Base-by-base conservation (phyloP, 2,888 invertebrate genomes). In the Leptopilina syphax region DNA sequence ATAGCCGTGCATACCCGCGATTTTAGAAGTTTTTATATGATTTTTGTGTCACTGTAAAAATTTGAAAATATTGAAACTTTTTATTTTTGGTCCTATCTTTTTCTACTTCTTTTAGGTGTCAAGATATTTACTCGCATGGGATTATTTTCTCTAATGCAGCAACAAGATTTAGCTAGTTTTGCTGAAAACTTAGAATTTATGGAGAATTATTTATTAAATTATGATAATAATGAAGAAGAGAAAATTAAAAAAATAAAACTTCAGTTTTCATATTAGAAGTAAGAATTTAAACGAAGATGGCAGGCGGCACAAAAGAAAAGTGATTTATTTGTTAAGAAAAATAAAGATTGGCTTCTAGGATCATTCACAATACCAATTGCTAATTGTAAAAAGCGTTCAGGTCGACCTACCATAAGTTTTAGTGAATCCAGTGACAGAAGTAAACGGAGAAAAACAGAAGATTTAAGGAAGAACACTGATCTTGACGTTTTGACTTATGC, bases 331-430 rank as follows among this genome's bases (percentile, higher is more conserved):
- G 18, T 57, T 57, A 57, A 57, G 57, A 57, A 57, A 57, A 57
- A 57, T 57, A 3, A 57, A 12, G 12, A n/a, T 57, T n/a, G 68
- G 44, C 13, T 24, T n/a, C 54, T 60, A 41, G 18, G n/a, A 57
- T 57, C 57, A 12, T 57, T 57, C 13, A 57, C 57, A 57, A 0
- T 66, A 18, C 12, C 66, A 66, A 66, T 66, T 57, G n/a, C n/a
- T 57, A n/a, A 57, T 13, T 57, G 5, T n/a, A 12, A 57, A 57
- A 47, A 47, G 7, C 47, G 47, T 47, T 47, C 47, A 47, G 83
- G 82, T 70, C 83, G 83, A 79, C 84, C 83, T 81, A 50, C 78
- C 63, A 83, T 83, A 80, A 47, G 50, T 44, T 85, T 85, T 77
- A 54, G 54, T 34, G 81, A 85, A 79, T 80, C 70, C 10, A 84